Evolutionary conservation across 2,797 vertebrate genomes (phyloP).

Genomic region (Malacoctenus gilli): DNA sequence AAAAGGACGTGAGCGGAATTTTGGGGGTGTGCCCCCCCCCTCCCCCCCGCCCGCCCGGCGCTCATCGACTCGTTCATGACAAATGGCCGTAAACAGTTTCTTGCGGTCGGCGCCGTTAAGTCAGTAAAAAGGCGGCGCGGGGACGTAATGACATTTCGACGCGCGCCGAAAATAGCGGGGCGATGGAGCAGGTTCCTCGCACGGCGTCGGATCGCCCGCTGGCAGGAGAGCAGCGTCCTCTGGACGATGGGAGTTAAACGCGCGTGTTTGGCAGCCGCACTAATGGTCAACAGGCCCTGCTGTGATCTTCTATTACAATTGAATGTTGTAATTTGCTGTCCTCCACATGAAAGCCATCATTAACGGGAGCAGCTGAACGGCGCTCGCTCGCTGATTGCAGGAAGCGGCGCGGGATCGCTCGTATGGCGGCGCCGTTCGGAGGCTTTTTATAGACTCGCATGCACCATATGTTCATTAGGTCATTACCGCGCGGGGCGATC

Average conservation of each 20-base stretch:
- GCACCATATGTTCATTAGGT: constrained; percentile 17
- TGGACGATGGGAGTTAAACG: constrained; percentile 49
- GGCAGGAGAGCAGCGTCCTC: constrained; percentile 31
- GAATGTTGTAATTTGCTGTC: constrained; percentile 60
- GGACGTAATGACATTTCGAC: constrained; percentile 39
- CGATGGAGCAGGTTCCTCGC: constrained; percentile 27
- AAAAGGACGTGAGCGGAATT: constrained; percentile 53
- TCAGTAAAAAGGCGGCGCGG: constrained; percentile 21
- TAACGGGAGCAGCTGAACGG: constrained; percentile 47
- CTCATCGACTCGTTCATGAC: constrained; percentile 45
- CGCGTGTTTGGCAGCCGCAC: constrained; percentile 37
- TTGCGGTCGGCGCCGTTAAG: constrained; percentile 23
- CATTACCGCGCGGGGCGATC: constrained; percentile 16
- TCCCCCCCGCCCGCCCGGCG: too few species aligned
- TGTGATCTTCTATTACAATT: constrained; percentile 46
- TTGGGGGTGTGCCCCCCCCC: constrained; percentile 9
- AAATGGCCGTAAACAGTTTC: constrained; percentile 32
- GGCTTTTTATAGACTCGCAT: constrained; percentile 45
- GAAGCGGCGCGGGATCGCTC: constrained; percentile 32
- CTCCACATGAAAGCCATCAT: constrained; percentile 53
- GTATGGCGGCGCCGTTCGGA: constrained; percentile 7
- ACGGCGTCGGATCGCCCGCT: constrained; percentile 28
- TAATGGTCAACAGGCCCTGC: constrained; percentile 49
- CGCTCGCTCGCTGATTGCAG: constrained; percentile 48
- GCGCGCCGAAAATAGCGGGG: constrained; percentile 28